Conservation (phyloP, 2,797 vertebrate genomes). For the Phaenicophaeus curvirostris region DNA sequence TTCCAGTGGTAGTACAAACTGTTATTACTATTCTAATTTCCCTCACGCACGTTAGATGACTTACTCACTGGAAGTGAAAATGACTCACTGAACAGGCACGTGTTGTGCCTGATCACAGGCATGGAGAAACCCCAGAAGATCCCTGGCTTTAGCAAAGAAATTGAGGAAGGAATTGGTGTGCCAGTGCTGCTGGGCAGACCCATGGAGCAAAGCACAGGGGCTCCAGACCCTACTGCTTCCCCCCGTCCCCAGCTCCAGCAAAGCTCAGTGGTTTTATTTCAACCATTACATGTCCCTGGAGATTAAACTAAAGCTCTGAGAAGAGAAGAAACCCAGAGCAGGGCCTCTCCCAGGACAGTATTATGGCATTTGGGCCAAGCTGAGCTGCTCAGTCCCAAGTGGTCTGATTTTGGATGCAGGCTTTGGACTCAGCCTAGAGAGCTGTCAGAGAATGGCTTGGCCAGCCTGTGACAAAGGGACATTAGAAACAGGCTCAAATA, state of each 20-base stretch:
- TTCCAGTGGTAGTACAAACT: not conserved
- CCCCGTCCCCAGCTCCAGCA: not conserved
- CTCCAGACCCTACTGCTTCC: not conserved
- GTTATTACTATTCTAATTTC: conserved; percentile 31
- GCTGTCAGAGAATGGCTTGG: not conserved
- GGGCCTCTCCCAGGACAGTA: not conserved
- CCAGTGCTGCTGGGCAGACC: not conserved
- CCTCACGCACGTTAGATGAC: not conserved
- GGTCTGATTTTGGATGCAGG: not conserved
- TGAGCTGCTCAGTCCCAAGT: not conserved
- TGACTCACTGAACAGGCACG: not conserved
- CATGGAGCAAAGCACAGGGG: not conserved
- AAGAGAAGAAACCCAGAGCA: not conserved
- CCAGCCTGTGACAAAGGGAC: not conserved
- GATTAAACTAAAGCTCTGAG: not conserved
- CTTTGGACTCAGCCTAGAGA: not conserved
- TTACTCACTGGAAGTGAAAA: conserved; percentile 14
- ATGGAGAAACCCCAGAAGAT: not conserved
- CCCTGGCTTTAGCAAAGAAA: not conserved
- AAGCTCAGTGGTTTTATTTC: not conserved
- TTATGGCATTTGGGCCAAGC: not conserved
- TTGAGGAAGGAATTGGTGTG: not conserved
- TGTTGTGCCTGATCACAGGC: not conserved
- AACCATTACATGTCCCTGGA: not conserved
- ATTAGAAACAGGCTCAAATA: not conserved